These are phyloP conservation scores for Cactoblastis cactorum DNA, from an alignment of 2,888 invertebrate genomes.

Conservation along the genomic window DNA sequence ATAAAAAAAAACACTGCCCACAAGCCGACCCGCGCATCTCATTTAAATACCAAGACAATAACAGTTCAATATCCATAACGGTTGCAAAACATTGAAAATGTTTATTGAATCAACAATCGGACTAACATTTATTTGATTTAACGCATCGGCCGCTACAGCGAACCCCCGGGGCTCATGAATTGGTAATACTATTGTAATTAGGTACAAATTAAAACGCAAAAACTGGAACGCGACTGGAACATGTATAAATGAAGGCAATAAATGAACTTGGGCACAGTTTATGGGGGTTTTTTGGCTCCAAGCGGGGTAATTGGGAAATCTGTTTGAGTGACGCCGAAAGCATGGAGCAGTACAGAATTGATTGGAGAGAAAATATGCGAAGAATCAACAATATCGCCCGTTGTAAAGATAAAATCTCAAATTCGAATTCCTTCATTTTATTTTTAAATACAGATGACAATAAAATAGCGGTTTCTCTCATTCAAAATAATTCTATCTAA, in stretches of 20 bases:
- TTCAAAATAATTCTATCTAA: too few species aligned
- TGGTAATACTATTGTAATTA: slow-evolving; percentile 55
- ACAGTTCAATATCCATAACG: slow-evolving; percentile 5
- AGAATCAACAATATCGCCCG: background rate
- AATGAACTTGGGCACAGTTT: slow-evolving; percentile 1
- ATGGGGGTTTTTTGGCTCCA: background rate
- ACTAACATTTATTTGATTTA: slow-evolving; percentile 23
- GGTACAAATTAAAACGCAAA: slow-evolving; percentile 39
- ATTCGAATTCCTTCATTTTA: too few species aligned
- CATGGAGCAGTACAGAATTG: background rate
- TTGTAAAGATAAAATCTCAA: too few species aligned
- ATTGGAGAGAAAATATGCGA: background rate
- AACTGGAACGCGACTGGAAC: slow-evolving; percentile 4
- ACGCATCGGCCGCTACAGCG: slow-evolving; percentile 31
- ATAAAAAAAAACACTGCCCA: background rate
- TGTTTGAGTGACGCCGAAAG: slow-evolving; percentile 3
- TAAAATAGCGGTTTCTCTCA: too few species aligned
- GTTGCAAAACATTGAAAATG: slow-evolving; percentile 27
- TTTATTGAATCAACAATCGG: slow-evolving; percentile 17
- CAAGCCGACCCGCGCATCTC: background rate
- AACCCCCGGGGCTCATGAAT: slow-evolving; percentile 54
- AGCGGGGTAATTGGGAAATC: background rate
- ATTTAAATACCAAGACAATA: background rate
- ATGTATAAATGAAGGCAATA: slow-evolving; percentile 5
- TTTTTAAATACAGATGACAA: too few species aligned